These are phyloP conservation scores for Synanthedon formicaeformis DNA, from an alignment of 2,888 invertebrate species.

Conservation along the genomic window DNA sequence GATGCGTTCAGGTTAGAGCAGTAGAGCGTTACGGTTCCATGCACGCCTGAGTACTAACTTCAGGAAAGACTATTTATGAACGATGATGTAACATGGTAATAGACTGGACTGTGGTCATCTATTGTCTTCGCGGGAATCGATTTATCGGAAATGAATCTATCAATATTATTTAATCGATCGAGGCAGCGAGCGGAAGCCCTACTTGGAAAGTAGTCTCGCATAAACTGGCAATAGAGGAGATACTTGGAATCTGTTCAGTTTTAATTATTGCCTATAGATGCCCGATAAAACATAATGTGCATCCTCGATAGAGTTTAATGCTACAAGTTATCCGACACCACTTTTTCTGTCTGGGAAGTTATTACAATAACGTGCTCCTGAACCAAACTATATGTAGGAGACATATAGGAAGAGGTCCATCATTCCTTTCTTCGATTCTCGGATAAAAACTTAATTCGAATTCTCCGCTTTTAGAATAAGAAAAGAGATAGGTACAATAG, in stretches of 20 bases:
- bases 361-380: conserved; percentile 30
- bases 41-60: conserved; percentile 52
- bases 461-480: conserved; percentile 25
- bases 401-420: conserved; percentile 33
- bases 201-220: too few relatives aligned
- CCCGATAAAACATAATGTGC: background rate
- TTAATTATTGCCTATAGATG: background rate
- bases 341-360: conserved; percentile 41
- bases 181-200: too few relatives aligned
- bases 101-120: conserved; percentile 22
- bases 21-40: conserved; percentile 50
- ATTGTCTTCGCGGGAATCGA: conserved; percentile 3
- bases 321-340: conserved; percentile 14
- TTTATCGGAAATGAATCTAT: conserved; percentile 20
- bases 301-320: background rate
- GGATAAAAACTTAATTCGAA: conserved; percentile 25
- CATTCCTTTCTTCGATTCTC: conserved; percentile 22
- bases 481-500: conserved; percentile 12
- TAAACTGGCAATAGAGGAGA: conserved; percentile 17
- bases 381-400: conserved; percentile 32
- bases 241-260: conserved; percentile 17
- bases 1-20: conserved; percentile 39
- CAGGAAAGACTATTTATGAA: conserved; percentile 64
- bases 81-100: conserved; percentile 56
- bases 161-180: background rate